Percentiles rank a stretch among this genome's conserved stretches.
These are phyloP conservation scores for Hippopotamyrus pictus DNA, from an alignment of 2,797 vertebrate species.

Conservation along the genomic window DNA sequence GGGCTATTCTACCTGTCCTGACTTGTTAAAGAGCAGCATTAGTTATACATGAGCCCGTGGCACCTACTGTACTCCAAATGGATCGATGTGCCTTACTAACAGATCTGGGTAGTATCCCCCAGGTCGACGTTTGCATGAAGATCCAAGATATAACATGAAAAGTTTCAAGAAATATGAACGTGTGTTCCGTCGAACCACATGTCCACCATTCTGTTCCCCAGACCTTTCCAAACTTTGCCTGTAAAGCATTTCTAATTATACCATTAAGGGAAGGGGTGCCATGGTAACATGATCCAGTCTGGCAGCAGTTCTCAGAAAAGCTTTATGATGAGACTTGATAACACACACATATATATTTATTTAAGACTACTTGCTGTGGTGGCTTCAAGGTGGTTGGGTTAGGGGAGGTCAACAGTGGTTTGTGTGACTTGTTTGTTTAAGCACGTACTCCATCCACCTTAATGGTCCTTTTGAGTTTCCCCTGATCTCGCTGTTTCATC, in stretches of 20 bases:
- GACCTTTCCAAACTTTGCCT: background rate
- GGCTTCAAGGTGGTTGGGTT: slow-evolving; percentile 24
- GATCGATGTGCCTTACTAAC: background rate
- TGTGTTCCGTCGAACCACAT: background rate
- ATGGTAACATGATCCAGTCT: background rate
- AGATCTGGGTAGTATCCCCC: background rate
- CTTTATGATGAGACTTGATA: slow-evolving; percentile 32
- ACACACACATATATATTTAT: slow-evolving; percentile 39
- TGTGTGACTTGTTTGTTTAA: slow-evolving; percentile 28
- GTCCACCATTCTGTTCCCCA: background rate
- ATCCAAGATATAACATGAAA: background rate
- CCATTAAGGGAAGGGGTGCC: background rate
- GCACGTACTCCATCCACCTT: slow-evolving; percentile 12
- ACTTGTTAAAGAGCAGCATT: background rate
- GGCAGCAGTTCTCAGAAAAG: slow-evolving; percentile 39
- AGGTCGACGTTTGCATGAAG: background rate
- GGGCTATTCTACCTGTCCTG: background rate
- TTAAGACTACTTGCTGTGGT: slow-evolving; percentile 43
- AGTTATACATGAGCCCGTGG: background rate
- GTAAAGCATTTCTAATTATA: background rate
- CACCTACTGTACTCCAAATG: background rate
- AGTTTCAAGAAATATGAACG: background rate
- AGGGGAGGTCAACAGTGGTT: slow-evolving; percentile 27
- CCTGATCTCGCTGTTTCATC: slow-evolving; percentile 27
- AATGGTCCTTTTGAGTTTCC: slow-evolving; percentile 17